These are phyloP conservation scores for Poliocrania exsul DNA, from an alignment of 2,797 vertebrate genomes.

Conservation along the genomic window DNA sequence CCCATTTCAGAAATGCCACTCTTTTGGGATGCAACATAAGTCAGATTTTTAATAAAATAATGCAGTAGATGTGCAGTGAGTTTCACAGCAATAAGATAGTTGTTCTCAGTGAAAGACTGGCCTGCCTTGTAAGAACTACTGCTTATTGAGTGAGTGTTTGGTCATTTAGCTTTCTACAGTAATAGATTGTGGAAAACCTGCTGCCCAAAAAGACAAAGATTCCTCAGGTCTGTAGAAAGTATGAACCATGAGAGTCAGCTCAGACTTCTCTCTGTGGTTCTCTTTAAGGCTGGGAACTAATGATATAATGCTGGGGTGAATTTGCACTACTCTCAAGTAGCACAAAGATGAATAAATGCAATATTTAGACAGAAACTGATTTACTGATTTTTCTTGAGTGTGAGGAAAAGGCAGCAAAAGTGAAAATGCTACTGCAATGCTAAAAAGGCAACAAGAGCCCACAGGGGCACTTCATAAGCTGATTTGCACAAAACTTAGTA, in stretches of 20 bases:
- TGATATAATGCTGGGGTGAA: neutral
- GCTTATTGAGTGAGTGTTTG: neutral
- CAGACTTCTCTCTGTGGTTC: neutral
- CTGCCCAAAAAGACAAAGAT: neutral
- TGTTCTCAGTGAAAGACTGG: neutral
- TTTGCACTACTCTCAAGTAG: neutral
- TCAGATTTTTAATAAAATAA: neutral
- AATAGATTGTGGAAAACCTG: neutral
- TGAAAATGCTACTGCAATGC: neutral
- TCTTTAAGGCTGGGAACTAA: neutral
- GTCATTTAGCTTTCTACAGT: neutral
- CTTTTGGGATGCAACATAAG: neutral
- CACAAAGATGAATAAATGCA: neutral
- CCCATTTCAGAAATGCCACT: neutral
- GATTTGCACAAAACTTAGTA: neutral
- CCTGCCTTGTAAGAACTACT: neutral
- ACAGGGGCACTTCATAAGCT: neutral
- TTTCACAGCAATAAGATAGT: neutral
- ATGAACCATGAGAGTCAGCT: neutral
- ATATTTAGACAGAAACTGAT: neutral
- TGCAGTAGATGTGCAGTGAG: neutral
- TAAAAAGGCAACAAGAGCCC: neutral
- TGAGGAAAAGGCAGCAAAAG: neutral
- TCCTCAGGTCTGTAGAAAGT: neutral
- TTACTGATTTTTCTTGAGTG: slow-evolving; percentile 24